Evolutionary conservation across 2,113 vertebrate species (phyloP).

Genomic region (Odocoileus hemionus): DNA sequence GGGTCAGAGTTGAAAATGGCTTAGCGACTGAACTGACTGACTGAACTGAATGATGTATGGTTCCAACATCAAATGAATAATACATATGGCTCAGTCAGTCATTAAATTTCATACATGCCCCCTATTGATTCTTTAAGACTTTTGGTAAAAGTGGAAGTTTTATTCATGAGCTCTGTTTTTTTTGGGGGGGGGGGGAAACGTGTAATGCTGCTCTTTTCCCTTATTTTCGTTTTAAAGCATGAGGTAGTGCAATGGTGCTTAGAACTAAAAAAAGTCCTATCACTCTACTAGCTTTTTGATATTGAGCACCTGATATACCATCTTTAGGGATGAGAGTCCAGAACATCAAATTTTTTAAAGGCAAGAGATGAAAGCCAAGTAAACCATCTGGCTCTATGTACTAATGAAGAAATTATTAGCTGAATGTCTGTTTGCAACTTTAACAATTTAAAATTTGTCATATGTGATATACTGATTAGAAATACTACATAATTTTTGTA

Average conservation of each 20-base stretch:
- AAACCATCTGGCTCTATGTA: background rate
- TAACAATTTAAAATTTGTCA: background rate
- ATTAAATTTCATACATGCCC: background rate
- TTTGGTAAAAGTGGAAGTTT: background rate
- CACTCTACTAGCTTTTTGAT: background rate
- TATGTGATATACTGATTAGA: background rate
- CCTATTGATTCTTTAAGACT: background rate
- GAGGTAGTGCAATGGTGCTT: background rate
- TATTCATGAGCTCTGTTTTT: background rate
- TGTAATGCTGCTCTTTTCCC: background rate
- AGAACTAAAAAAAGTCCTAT: background rate
- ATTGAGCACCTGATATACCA: background rate
- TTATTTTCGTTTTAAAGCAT: background rate
- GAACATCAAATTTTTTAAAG: background rate
- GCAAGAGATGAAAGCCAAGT: background rate
- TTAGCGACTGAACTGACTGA: background rate
- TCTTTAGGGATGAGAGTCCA: background rate
- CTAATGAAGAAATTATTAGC: background rate
- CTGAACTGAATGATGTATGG: background rate
- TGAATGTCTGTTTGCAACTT: background rate
- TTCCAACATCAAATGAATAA: background rate
- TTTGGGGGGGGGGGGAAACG: background rate
- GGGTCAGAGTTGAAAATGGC: rapidly evolving
- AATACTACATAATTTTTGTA: background rate
- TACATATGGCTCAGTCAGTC: background rate